phyloP scores from a whole-genome alignment of 2,888 invertebrate genomes.

The Elmis aenea region DNA sequence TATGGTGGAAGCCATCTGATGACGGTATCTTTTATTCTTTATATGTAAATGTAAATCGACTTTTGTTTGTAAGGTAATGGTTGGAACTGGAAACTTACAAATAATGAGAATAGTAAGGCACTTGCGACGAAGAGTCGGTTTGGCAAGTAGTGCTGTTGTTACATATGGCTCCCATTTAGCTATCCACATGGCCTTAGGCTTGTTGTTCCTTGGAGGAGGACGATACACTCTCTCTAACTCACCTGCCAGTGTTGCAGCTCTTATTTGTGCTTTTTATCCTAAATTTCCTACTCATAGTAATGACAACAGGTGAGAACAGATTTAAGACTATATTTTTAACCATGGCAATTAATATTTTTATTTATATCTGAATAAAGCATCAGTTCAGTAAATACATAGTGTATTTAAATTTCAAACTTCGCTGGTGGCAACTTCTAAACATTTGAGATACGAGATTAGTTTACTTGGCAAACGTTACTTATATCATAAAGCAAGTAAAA shows the following conservation, averaged over 20 bases:
- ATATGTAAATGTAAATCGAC: constrained; percentile 6
- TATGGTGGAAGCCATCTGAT: too few species aligned
- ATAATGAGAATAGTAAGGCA: constrained; percentile 80
- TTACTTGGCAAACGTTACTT: too few species aligned
- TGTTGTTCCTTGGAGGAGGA: constrained; percentile 91
- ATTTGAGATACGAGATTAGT: too few species aligned
- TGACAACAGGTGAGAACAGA: constrained; percentile 73
- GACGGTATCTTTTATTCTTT: constrained; percentile 1
- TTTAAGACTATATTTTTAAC: background rate
- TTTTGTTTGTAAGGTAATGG: constrained; percentile 66
- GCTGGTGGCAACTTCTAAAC: too few species aligned
- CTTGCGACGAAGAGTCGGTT: constrained; percentile 75
- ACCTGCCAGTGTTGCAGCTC: constrained; percentile 80
- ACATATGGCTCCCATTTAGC: constrained; percentile 92
- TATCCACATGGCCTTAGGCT: constrained; percentile 90
- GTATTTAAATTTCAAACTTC: too few species aligned
- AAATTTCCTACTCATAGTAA: constrained; percentile 95
- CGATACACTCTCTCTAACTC: constrained; percentile 78
- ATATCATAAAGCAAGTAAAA: too few species aligned
- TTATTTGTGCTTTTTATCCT: constrained; percentile 92
- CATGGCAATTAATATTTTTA: too few species aligned
- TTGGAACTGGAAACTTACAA: constrained; percentile 86
- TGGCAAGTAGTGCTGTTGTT: constrained; percentile 61
- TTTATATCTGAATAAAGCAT: too few species aligned
- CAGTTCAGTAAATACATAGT: too few species aligned